These are phyloP conservation scores for Galagoides demidoff DNA, from an alignment of 2,797 vertebrate species.

Conservation along the genomic window DNA sequence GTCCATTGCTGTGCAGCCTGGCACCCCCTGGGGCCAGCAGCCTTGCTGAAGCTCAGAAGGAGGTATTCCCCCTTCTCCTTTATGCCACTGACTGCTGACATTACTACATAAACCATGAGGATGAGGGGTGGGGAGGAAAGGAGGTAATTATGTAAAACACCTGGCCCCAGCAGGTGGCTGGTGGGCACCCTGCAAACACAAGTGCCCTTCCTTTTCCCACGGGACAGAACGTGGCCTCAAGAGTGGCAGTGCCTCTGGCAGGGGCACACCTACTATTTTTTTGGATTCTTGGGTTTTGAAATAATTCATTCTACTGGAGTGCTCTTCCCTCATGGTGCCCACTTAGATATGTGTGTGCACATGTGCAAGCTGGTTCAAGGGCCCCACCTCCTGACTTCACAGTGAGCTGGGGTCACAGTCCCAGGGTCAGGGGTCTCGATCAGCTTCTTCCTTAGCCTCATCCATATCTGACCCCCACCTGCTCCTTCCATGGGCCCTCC, in stretches of 20 bases:
- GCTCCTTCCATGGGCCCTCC: not conserved
- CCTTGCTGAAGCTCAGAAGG: not conserved
- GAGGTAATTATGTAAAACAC: not conserved
- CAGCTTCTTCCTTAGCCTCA: not conserved
- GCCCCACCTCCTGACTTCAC: no score
- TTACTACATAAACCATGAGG: not conserved
- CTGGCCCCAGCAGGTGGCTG: not conserved
- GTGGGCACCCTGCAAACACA: not conserved
- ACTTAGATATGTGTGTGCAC: not conserved
- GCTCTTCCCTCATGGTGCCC: not conserved
- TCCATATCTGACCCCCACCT: not conserved
- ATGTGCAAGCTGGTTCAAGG: not conserved
- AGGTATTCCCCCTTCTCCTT: accelerated
- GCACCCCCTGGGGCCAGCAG: no score
- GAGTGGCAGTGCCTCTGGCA: not conserved
- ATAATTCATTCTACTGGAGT: not conserved
- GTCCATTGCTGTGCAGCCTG: accelerated
- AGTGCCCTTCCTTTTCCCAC: not conserved
- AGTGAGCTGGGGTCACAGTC: not conserved
- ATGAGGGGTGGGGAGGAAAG: not conserved
- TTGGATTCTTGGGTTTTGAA: not conserved
- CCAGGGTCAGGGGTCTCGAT: not conserved
- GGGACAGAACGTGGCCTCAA: no score
- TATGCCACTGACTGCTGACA: not conserved
- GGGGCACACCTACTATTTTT: not conserved